These are phyloP conservation scores for Auanema freiburgensis DNA, from an alignment of 2,888 invertebrate species.

Conservation along the genomic window DNA sequence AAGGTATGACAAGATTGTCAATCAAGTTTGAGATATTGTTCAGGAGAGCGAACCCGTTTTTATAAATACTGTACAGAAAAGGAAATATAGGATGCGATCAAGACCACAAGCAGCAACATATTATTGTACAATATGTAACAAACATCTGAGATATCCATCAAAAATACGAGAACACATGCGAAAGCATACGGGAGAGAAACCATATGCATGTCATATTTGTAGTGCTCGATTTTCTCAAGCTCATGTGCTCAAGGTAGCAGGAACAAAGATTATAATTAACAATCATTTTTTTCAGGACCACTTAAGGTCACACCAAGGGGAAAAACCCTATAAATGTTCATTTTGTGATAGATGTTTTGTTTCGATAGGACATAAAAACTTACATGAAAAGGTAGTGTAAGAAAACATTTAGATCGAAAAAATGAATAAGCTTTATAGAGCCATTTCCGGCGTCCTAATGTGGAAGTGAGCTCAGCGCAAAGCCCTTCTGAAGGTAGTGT, in stretches of 20 bases:
- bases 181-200: constrained; percentile 42
- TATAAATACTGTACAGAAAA: constrained; percentile 14
- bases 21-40: neutral
- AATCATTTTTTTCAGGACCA: constrained; percentile 27
- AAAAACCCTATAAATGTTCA: constrained; percentile 45
- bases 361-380: constrained; percentile 15
- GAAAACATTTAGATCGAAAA: neutral
- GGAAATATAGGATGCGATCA: constrained; percentile 33
- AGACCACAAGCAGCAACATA: constrained; percentile 26
- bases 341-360: constrained; percentile 36
- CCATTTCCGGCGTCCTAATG: neutral
- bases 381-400: constrained; percentile 33
- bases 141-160: constrained; percentile 45
- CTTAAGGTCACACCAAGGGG: constrained; percentile 30
- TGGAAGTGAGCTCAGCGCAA: neutral
- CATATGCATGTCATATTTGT: constrained; percentile 34
- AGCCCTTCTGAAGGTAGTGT: neutral
- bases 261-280: neutral
- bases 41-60: constrained; percentile 1
- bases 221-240: constrained; percentile 40
- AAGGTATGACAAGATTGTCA: neutral
- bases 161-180: constrained; percentile 47
- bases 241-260: constrained; percentile 38
- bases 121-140: constrained; percentile 40
- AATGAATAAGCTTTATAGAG: neutral